Base-by-base conservation (phyloP, 1,140 invertebrate species). In the Latrodectus geometricus region DNA sequence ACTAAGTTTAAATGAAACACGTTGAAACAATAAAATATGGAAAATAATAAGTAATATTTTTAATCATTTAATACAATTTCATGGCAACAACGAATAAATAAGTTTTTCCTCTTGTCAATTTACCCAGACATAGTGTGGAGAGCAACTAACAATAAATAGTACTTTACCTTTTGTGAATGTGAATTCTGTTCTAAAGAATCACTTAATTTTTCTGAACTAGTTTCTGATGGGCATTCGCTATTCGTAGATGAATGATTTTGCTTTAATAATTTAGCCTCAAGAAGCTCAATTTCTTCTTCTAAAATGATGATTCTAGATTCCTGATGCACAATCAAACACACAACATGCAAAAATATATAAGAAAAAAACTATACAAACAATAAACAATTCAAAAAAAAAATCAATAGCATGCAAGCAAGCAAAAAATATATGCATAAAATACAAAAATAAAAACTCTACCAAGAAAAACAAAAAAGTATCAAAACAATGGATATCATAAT, bases 291-390 rank as follows among this genome's bases (percentile, higher is more conserved):
- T 80, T 80, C 78, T 14, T 65, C 78, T 80, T 80, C 78, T 69
- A 80, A 54, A 80, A 80, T 70, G 49, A 52, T 80, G 78, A 80
- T 80, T 80, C 78, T 80, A 80, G 78, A 80, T 70, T 80, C 78
- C 78, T 80, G 50, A 70, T 70, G 4, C 21, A 20, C n/a, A 35
- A 49, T 70, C 17, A 68, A 49, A 52, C 61, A 78, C 35, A 48
- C 11, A 8, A 68, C 17, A 68, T 68, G 76, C 76, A 78, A 54
- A 68, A 20, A 14, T 9, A 74, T 20, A 52, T 52, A 11, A 74
- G 52, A 74, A 73, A 20, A 20, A 74, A 50, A 17, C 49, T 9
- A 20, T 5, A 52, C 49, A 52, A 23, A 20, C 49, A 73, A 50
- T 12, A 17, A 8, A 74, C 49, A 20, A 69, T 69, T 23, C 8